phyloP scores from a whole-genome alignment of 2,888 invertebrate species.

The Watsonalla cultraria region DNA sequence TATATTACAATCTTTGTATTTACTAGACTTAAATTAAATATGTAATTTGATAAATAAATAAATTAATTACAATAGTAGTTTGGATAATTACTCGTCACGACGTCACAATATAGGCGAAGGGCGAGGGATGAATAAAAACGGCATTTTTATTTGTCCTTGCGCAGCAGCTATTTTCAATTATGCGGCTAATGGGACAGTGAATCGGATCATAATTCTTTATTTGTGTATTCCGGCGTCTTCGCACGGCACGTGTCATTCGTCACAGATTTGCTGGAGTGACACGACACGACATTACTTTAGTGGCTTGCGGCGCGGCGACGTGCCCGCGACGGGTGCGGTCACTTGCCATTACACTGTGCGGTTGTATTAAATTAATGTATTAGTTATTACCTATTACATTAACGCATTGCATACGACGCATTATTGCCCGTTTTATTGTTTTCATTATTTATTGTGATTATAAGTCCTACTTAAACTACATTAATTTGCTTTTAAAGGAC shows the following conservation, averaged over 20 bases:
- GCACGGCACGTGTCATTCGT: conserved; percentile 50
- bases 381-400: conserved; percentile 37
- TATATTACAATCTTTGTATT: too few relatives aligned
- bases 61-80: too few relatives aligned
- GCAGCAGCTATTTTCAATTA: too few relatives aligned
- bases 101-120: too few relatives aligned
- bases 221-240: background rate
- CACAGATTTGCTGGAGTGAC: conserved; percentile 58
- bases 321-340: conserved; percentile 57
- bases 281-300: conserved; percentile 53
- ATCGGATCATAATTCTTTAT: background rate
- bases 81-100: too few relatives aligned
- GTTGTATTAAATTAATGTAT: conserved; percentile 33
- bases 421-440: conserved; percentile 13
- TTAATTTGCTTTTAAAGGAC: background rate
- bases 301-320: conserved; percentile 44
- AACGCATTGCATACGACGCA: conserved; percentile 23
- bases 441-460: background rate
- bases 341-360: conserved; percentile 46
- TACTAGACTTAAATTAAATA: too few relatives aligned
- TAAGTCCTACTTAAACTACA: background rate
- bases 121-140: too few relatives aligned
- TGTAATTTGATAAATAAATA: too few relatives aligned
- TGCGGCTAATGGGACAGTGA: background rate
- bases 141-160: too few relatives aligned